Evolutionary conservation across 2,113 vertebrate species (phyloP), one percentile per base, ranked within the genome.

Genomic region (Trematomus loennbergii): DNA sequence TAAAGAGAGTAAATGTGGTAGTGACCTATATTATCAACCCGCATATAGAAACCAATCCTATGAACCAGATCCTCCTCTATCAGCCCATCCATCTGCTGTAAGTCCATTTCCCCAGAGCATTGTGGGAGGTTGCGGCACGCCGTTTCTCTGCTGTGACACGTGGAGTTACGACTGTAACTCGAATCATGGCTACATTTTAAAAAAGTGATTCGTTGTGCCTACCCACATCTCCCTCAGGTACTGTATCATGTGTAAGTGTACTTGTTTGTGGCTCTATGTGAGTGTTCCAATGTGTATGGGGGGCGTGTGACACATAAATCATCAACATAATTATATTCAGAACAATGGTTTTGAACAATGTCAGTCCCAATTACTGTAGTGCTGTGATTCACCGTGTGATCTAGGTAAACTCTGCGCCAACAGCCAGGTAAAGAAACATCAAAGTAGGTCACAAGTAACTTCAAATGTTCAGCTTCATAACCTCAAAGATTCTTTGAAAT

Each of bases 1-100:
- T 70, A 79, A 91, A 83, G 88, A 84, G 84, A 72, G 82, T 85
- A 90, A 92, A 92, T 87, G 79, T 92, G 83, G 86, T 87, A 87
- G 81, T 91, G 91, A 92, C 93, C 90, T 87, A 92, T 89, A 90
- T 93, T 87, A 60, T 67, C 71, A 67, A 71, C 83, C 85, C 20
- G 65, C 73, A 85, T 89, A 90, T 87, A 92, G 81, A 90, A 88
- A 87, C 25, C 77, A 69, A 77, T 90, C 75, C 79, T 33, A 66
- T 87, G 79, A 89, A 92, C 84, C 82, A 83, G 85, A 89, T 89
- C 92, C 74, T 86, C 64, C 75, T 86, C 83, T 67, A 90, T 88
- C 85, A 60, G 81, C 69, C 64, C 74, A 87, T 90, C 89, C 85
- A 92, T 91, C 89, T 90, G 87, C 85, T 79, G 52, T 74, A 77